Conservation (phyloP, 2,113 vertebrate genomes). For the Oophaga pumilio region DNA sequence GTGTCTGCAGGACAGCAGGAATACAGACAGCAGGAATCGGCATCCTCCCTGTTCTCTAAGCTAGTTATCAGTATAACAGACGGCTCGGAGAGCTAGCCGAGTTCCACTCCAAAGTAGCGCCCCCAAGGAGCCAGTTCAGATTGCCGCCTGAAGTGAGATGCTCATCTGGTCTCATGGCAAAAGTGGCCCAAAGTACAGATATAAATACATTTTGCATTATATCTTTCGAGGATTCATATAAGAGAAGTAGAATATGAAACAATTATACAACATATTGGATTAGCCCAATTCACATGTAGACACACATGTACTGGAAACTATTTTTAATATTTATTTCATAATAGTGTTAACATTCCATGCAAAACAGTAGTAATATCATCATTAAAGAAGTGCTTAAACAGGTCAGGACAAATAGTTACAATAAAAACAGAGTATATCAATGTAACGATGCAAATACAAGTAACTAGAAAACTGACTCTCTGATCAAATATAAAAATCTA, state of each 20-base stretch:
- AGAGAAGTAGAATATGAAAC: neutral
- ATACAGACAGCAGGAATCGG: too few relatives aligned
- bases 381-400: conserved; percentile 71
- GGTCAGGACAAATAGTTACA: conserved; percentile 73
- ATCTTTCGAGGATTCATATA: neutral
- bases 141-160: too few relatives aligned
- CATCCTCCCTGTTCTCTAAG: too few relatives aligned
- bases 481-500: conserved; percentile 99
- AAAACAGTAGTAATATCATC: conserved; percentile 74
- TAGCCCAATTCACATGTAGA: neutral
- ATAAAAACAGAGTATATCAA: conserved; percentile 77
- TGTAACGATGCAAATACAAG: conserved; percentile 80
- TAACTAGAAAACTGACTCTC: conserved; percentile 88
- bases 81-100: too few relatives aligned
- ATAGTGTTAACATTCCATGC: conserved; percentile 84
- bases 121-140: too few relatives aligned
- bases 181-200: too few relatives aligned
- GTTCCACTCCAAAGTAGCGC: too few relatives aligned
- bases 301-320: conserved; percentile 68
- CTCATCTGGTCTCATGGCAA: too few relatives aligned
- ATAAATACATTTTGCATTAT: too few relatives aligned
- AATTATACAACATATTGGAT: neutral
- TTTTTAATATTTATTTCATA: conserved; percentile 70
- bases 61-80: too few relatives aligned
- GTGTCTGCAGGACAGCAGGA: too few relatives aligned